Base-by-base conservation (phyloP, 2,113 vertebrate genomes). In the Meleagris gallopavo region DNA sequence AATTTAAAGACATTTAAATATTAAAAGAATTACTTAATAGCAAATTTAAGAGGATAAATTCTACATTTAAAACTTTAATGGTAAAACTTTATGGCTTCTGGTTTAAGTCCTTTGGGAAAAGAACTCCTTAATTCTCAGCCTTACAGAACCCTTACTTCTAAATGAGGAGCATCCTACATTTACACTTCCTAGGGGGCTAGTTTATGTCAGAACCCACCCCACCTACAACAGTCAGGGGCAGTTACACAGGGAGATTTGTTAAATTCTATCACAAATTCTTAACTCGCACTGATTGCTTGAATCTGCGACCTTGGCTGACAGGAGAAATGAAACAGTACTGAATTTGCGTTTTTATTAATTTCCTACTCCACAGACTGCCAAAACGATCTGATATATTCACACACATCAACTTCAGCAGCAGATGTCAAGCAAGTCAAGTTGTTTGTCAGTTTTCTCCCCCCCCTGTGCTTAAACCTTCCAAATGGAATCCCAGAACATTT, bases 381-480 rank as follows among this genome's bases (percentile, higher is more conserved):
- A 91, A 96, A 45, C 64, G 52, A 93, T 95, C 83, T 50, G 69
- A 95, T 72, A 89, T 83, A 78, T 86, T 90, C 74, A 88, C 1
- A 1, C 57, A 72, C 21, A 1, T 88, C 91, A 86, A 48, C 83
- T 90, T 83, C 7, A 91, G 64, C 45, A 83, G 87, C 82, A 95
- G 82, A 89, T 85, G 88, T 90, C 94, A 95, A 73, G 65, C 3
- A 24, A 94, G 55, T 78, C 61, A 92, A 75, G 45, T 72, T 91
- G 78, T 92, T 95, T 89, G 86, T 75, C 76, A 93, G 16, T 54
- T 85, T 20, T 4, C 4, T 24, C 40, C 27, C 43, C 18, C 9
- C 10, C n/a, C 40, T 12, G 38, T 22, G 36, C 69, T 83, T 91
- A 80, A 90, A 74, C 13, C 46, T 90, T 92, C 70, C 82, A 93